phyloP scores from a whole-genome alignment of 2,113 vertebrate species.

The Larimichthys polyactis region DNA sequence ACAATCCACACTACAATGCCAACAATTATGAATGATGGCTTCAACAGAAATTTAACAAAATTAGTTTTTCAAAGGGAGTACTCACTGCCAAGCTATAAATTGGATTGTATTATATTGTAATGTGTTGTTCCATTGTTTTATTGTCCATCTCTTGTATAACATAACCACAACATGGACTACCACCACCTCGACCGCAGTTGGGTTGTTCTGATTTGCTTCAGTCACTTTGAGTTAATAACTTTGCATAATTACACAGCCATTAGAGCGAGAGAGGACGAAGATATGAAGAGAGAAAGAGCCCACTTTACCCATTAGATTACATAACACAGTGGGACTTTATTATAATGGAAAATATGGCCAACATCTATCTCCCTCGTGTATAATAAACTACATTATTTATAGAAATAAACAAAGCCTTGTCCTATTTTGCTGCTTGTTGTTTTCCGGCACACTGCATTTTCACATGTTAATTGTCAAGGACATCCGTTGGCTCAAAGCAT shows the following conservation, averaged over 20 bases:
- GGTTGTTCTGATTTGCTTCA: slow-evolving; percentile 44
- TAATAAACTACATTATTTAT: slow-evolving; percentile 64
- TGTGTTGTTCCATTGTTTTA: neutral
- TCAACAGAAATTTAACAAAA: neutral
- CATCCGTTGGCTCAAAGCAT: slow-evolving; percentile 32
- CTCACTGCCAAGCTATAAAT: neutral
- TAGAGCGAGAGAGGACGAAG: slow-evolving; percentile 29
- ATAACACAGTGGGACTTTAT: slow-evolving; percentile 55
- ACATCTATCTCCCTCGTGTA: slow-evolving; percentile 42
- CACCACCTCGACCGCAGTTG: neutral
- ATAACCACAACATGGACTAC: neutral
- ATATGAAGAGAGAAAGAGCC: slow-evolving; percentile 43
- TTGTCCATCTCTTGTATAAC: neutral
- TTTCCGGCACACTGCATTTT: slow-evolving; percentile 40
- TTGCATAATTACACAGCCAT: slow-evolving; percentile 55
- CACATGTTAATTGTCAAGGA: slow-evolving; percentile 56
- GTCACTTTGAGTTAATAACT: slow-evolving; percentile 41
- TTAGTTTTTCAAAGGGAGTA: slow-evolving; percentile 16
- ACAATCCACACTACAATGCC: neutral
- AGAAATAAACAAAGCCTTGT: slow-evolving; percentile 64
- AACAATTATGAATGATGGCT: neutral
- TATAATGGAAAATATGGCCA: slow-evolving; percentile 59
- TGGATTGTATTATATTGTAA: neutral
- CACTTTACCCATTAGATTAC: slow-evolving; percentile 64
- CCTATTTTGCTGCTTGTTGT: slow-evolving; percentile 54